Percentiles rank a stretch among this genome's conserved stretches.
These are phyloP conservation scores for Bujurquina vittata DNA, from an alignment of 2,113 vertebrate genomes.

Conservation along the genomic window DNA sequence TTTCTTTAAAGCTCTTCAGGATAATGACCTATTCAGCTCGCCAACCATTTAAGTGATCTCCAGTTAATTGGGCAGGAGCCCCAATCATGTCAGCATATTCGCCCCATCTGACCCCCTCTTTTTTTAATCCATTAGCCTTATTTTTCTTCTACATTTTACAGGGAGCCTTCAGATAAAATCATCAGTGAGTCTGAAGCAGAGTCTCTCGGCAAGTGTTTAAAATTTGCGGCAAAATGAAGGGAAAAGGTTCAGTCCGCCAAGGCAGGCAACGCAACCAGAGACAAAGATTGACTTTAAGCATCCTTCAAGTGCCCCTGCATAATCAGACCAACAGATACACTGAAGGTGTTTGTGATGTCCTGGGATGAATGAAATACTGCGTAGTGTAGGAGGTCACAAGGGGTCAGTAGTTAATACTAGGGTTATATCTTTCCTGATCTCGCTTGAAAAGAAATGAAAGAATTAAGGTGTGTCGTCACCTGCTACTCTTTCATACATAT, in stretches of 20 bases:
- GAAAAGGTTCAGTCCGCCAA: neutral
- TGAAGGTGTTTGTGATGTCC: neutral
- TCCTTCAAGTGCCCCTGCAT: neutral
- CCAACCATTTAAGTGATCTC: constrained; percentile 67
- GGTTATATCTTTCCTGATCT: neutral
- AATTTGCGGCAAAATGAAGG: neutral
- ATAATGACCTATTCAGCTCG: constrained; percentile 64
- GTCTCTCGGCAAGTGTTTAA: constrained; percentile 8
- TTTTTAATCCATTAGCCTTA: constrained; percentile 47
- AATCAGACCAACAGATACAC: neutral
- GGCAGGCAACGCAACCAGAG: neutral
- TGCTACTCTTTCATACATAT: neutral
- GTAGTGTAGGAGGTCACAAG: neutral
- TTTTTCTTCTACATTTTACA: constrained; percentile 24
- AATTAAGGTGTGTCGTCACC: neutral
- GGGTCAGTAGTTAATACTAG: neutral
- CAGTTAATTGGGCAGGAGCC: constrained; percentile 72
- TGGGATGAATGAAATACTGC: neutral
- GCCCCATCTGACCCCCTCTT: constrained; percentile 37
- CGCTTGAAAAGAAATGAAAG: neutral
- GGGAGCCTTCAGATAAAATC: constrained; percentile 10
- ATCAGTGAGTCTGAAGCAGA: neutral
- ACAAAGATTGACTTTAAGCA: neutral
- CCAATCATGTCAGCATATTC: constrained; percentile 47
- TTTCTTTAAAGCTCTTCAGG: constrained; percentile 58